Conservation (phyloP, 2,888 invertebrate species). For the Drosophila emarginata region DNA sequence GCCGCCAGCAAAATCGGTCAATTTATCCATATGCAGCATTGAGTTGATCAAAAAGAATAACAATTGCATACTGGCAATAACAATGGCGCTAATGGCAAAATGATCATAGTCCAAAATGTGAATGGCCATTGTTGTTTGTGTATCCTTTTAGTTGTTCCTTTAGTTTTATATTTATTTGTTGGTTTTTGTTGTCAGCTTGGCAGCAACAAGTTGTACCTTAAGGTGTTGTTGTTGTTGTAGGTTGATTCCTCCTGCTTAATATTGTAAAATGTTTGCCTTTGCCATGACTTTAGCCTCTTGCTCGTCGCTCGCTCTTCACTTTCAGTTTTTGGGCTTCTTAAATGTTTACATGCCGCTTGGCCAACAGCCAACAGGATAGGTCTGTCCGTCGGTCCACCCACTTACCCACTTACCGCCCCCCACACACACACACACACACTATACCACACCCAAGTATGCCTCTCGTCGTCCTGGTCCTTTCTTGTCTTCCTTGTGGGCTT, state of each 20-base stretch:
- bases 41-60: conserved; percentile 94
- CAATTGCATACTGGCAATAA: conserved; percentile 92
- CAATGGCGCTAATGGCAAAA: conserved; percentile 93
- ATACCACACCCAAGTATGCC: background rate
- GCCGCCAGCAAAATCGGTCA: conserved; percentile 96
- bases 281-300: conserved; percentile 29
- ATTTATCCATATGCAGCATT: conserved; percentile 93
- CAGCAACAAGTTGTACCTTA: conserved; percentile 3
- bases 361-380: conserved; percentile 36
- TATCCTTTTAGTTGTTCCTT: background rate
- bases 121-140: conserved; percentile 74
- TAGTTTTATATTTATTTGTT: background rate
- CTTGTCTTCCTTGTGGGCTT: background rate
- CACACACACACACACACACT: background rate
- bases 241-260: conserved; percentile 24
- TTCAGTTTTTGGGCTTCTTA: conserved; percentile 2
- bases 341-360: conserved; percentile 37
- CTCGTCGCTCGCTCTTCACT: conserved; percentile 1
- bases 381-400: conserved; percentile 11
- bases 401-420: too few relatives aligned
- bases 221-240: background rate
- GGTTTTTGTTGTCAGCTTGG: background rate
- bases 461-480: background rate
- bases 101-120: conserved; percentile 90
- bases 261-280: conserved; percentile 47